Evolutionary conservation across 2,113 vertebrate species (phyloP).

Genomic region (Halcyon senegalensis): DNA sequence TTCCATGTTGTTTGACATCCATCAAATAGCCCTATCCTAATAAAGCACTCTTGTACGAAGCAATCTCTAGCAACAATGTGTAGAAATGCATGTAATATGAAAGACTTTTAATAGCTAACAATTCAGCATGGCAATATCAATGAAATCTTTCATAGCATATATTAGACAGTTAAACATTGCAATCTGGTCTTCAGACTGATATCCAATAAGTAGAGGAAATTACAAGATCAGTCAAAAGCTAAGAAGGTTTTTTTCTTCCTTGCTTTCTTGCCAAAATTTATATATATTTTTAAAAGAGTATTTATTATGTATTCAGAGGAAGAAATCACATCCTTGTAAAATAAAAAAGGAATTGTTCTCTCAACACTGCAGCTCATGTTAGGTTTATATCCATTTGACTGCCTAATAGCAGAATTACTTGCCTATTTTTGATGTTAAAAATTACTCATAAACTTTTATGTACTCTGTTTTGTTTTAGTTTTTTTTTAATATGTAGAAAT

Average conservation of each 20-base stretch:
- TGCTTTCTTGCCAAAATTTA: conserved; percentile 46
- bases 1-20: conserved; percentile 47
- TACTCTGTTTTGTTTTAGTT: background rate
- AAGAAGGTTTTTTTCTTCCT: background rate
- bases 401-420: background rate
- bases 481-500: conserved; percentile 2
- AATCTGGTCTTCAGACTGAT: conserved; percentile 57
- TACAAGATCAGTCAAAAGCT: conserved; percentile 52
- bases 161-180: conserved; percentile 68
- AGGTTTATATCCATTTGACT: conserved; percentile 29
- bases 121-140: conserved; percentile 46
- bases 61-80: conserved; percentile 41
- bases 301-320: conserved; percentile 33
- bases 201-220: conserved; percentile 46
- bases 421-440: conserved; percentile 58
- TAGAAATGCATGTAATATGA: conserved; percentile 34
- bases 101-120: conserved; percentile 63
- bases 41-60: conserved; percentile 53
- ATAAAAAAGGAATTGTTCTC: background rate
- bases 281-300: background rate
- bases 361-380: background rate
- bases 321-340: conserved; percentile 27
- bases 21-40: conserved; percentile 53
- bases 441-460: background rate
- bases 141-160: conserved; percentile 62